phyloP scores from a whole-genome alignment of 2,888 invertebrate genomes.

The Amiota communis region DNA sequence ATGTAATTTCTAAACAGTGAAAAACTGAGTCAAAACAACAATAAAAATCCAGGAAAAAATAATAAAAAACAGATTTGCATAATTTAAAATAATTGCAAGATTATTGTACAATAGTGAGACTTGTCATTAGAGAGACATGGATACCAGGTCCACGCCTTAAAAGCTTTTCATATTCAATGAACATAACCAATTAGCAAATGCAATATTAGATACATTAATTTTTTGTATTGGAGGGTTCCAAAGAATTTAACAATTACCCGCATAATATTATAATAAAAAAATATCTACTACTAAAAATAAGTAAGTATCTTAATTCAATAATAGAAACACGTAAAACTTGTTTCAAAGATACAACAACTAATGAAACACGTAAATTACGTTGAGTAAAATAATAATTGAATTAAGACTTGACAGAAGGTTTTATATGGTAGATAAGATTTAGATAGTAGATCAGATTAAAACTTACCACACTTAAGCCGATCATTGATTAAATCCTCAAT shows the following conservation, averaged over 20 bases:
- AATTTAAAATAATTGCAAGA: no score
- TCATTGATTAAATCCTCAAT: conserved; percentile 78
- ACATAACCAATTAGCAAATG: no score
- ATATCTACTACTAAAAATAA: not conserved
- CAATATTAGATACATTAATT: no score
- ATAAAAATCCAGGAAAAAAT: no score
- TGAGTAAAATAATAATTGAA: not conserved
- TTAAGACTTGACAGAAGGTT: conserved; percentile 35
- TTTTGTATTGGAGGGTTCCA: no score
- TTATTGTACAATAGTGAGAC: no score
- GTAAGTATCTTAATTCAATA: not conserved
- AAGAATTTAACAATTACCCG: not conserved
- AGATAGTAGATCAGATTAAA: not conserved
- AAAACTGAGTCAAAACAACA: no score
- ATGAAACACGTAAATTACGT: not conserved
- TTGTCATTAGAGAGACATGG: no score
- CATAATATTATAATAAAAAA: not conserved
- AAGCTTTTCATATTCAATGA: no score
- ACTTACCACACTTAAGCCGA: conserved; percentile 74
- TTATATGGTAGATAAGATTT: conserved; percentile 42
- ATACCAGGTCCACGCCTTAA: no score
- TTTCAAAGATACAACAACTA: not conserved
- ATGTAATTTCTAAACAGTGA: no score
- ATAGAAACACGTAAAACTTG: not conserved
- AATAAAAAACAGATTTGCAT: no score